A percentile compares a stretch with the other conserved stretches of the same genome.
phyloP scores from a whole-genome alignment of 2,797 vertebrate species.

The Parauchenoglanis punctatus region DNA sequence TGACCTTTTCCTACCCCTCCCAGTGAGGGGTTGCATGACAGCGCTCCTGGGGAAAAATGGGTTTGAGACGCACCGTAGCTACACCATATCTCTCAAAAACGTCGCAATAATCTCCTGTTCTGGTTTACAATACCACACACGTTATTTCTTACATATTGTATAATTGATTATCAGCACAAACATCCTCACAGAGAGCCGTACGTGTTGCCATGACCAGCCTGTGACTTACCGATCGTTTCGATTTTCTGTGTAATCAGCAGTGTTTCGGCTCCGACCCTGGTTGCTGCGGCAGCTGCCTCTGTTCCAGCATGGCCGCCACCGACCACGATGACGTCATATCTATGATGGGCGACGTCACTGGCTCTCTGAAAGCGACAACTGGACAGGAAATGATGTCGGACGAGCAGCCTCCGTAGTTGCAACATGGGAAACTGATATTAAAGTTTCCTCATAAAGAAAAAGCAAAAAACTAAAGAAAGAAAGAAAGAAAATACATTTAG shows the following conservation, averaged over 20 bases:
- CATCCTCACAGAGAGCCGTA: too few relatives aligned
- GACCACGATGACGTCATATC: constrained; percentile 82
- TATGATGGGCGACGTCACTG: constrained; percentile 58
- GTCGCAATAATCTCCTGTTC: not conserved
- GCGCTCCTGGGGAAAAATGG: constrained; percentile 76
- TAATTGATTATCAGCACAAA: not conserved
- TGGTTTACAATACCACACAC: not conserved
- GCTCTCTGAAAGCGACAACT: constrained; percentile 52
- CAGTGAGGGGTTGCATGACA: constrained; percentile 96
- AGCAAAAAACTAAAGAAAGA: not conserved
- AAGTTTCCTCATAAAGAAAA: not conserved
- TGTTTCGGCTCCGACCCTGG: constrained; percentile 82
- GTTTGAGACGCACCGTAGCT: not conserved
- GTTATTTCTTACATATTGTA: not conserved
- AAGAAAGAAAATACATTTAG: not conserved
- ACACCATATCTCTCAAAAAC: not conserved
- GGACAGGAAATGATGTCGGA: constrained; percentile 52
- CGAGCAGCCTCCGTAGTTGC: constrained; percentile 58
- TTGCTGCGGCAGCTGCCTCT: constrained; percentile 80
- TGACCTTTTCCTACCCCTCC: constrained; percentile 96
- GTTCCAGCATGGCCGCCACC: constrained; percentile 83
- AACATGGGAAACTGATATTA: constrained; percentile 65
- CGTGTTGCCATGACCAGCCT: too few relatives aligned
- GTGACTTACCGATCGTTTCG: constrained; percentile 82
- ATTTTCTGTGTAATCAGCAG: constrained; percentile 89